phyloP scores from a whole-genome alignment of 2,797 vertebrate genomes.

The Coreius guichenoti region DNA sequence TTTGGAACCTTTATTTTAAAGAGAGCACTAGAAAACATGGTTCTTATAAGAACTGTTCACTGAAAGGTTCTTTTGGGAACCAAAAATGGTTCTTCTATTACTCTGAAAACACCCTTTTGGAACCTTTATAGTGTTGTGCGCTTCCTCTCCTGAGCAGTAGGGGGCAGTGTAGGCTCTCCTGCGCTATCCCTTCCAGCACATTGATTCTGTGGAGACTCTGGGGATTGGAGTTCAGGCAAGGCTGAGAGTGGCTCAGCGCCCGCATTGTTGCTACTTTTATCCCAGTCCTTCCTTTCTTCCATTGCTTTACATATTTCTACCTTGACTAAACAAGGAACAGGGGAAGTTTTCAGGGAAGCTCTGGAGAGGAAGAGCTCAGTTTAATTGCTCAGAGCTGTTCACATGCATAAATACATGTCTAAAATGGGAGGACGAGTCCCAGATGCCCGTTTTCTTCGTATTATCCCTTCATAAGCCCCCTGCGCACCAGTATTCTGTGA shows the following conservation, averaged over 20 bases:
- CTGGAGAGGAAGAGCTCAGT: conserved; percentile 44
- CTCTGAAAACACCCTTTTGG: background rate
- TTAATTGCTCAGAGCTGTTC: conserved; percentile 61
- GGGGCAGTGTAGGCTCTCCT: conserved; percentile 77
- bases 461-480: conserved; percentile 16
- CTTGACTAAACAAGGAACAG: conserved; percentile 34
- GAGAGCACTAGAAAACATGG: background rate
- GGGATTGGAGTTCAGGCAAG: conserved; percentile 39
- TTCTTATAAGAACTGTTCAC: background rate
- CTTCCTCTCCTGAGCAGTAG: conserved; percentile 72
- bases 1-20: background rate
- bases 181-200: conserved; percentile 47
- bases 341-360: conserved; percentile 54
- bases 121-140: background rate
- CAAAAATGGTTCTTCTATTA: background rate
- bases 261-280: conserved; percentile 40
- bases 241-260: conserved; percentile 37
- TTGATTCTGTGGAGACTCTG: conserved; percentile 18
- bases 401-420: conserved; percentile 44
- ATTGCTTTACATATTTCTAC: conserved; percentile 33
- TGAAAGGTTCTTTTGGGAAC: background rate
- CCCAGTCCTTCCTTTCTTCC: conserved; percentile 24
- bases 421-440: conserved; percentile 37
- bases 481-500: background rate
- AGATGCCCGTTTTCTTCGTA: conserved; percentile 29